Base-by-base conservation (phyloP, 2,797 vertebrate genomes). In the Coregonus suidteri region DNA sequence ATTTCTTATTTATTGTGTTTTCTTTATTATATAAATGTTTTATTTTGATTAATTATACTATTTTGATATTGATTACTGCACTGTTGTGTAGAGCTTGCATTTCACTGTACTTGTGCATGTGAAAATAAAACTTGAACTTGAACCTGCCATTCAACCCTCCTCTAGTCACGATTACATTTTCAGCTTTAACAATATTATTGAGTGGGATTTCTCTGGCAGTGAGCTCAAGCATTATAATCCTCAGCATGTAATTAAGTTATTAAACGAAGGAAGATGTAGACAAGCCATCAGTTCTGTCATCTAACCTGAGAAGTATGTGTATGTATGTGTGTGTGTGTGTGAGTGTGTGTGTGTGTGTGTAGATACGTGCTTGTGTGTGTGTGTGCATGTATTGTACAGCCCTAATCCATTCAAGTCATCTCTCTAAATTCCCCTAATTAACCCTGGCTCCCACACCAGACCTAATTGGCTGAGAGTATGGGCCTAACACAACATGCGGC, bases 371-470 rank as follows among this genome's bases (percentile, higher is more conserved):
- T 47, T 51, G 52, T 31, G 47, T 53, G 59, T 53, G 73, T 73
- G 62, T 78, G 59, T 56, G 67, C 34, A 65, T 79, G 73, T 79
- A 47, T 74, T 34, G 18, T 37, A 47, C 65, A 64, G 65, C 51
- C 76, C 77, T 88, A 91, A 91, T 89, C 77, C 75, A 90, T 88
- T 91, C 83, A 89, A 79, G 80, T 73, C 75, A 69, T 81, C 73
- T 72, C 76, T 79, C 76, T 87, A 91, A 90, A 89, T 89, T 83
- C 79, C 72, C 80, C 73, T 89, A 90, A 91, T 93, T 89, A 92
- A 84, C 84, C 81, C 77, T 72, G 76, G 71, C 77, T 86, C 84
- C 84, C 84, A 82, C 77, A 82, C 76, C 74, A 53, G 77, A 16
- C 66, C 37, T 88, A 87, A 89, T 88, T 47, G 41, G 9, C 41